Evolutionary conservation across 2,888 invertebrate genomes (phyloP).

Genomic region (Chrysina gloriosa): DNA sequence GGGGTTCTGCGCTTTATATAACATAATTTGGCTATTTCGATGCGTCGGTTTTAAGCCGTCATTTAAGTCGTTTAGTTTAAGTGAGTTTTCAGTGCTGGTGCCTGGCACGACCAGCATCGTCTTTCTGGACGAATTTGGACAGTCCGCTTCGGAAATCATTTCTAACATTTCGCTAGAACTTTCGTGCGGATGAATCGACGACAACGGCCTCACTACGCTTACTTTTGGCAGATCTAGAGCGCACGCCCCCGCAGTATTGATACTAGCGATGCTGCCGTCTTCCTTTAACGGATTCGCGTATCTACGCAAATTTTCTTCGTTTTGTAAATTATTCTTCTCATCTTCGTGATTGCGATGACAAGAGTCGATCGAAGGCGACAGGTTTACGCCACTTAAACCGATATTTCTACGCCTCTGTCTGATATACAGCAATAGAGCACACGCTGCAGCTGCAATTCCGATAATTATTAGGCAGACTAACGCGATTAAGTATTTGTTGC

Average conservation of each 20-base stretch:
- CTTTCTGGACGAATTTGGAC: slow-evolving; percentile 64
- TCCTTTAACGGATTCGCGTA: slow-evolving; percentile 65
- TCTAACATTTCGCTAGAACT: slow-evolving; percentile 72
- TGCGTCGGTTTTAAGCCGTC: slow-evolving; percentile 65
- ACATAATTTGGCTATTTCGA: slow-evolving; percentile 73
- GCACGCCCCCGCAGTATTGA: slow-evolving; percentile 60
- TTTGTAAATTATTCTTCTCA: slow-evolving; percentile 91
- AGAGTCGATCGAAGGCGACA: slow-evolving; percentile 69
- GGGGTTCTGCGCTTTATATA: slow-evolving; percentile 87
- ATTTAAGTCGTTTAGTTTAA: slow-evolving; percentile 58
- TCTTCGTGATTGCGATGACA: slow-evolving; percentile 79
- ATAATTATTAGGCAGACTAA: slow-evolving; percentile 65
- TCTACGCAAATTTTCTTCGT: slow-evolving; percentile 84
- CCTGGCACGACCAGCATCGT: slow-evolving; percentile 65
- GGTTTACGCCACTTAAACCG: slow-evolving; percentile 67
- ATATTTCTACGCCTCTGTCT: slow-evolving; percentile 69
- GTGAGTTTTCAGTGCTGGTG: slow-evolving; percentile 59
- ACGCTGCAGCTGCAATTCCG: slow-evolving; percentile 60
- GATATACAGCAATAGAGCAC: slow-evolving; percentile 68
- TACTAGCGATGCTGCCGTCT: slow-evolving; percentile 67
- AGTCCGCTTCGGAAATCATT: slow-evolving; percentile 71
- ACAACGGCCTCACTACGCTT: slow-evolving; percentile 63
- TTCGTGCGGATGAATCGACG: slow-evolving; percentile 64
- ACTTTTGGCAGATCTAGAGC: slow-evolving; percentile 65
- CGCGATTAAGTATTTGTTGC: slow-evolving; percentile 65